phyloP scores from a whole-genome alignment of 2,888 invertebrate species.

The Troides oblongomaculatus region DNA sequence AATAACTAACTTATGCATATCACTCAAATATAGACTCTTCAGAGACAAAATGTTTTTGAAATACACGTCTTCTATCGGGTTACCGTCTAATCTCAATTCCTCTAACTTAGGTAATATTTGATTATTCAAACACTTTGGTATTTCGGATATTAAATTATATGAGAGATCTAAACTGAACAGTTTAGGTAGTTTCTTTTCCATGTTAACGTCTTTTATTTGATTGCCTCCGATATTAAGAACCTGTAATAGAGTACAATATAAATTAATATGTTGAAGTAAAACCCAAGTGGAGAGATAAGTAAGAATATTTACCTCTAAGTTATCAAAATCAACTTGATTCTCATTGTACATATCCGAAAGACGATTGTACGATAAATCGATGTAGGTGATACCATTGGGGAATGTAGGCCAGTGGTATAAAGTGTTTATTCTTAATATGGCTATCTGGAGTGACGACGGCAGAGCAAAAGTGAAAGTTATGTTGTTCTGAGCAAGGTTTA shows the following conservation, averaged over 20 bases:
- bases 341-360: conserved; percentile 63
- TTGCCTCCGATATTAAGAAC: conserved; percentile 69
- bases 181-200: conserved; percentile 63
- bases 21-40: conserved; percentile 66
- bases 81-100: conserved; percentile 75
- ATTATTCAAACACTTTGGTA: conserved; percentile 68
- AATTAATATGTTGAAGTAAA: neutral
- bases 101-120: conserved; percentile 71
- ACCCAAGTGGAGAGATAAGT: neutral
- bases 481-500: conserved; percentile 73
- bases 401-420: conserved; percentile 70
- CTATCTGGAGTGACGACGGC: conserved; percentile 62
- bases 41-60: conserved; percentile 71
- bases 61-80: conserved; percentile 70
- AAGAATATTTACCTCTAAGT: conserved; percentile 60
- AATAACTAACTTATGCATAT: conserved; percentile 52
- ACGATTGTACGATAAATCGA: conserved; percentile 70
- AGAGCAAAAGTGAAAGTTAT: conserved; percentile 66
- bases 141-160: conserved; percentile 65
- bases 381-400: conserved; percentile 63
- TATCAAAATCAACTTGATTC: conserved; percentile 61
- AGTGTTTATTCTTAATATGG: conserved; percentile 64
- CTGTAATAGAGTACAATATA: conserved; percentile 48
- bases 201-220: conserved; percentile 66
- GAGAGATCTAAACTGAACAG: conserved; percentile 75